Percentiles rank a stretch among this genome's conserved stretches.
Conservation (phyloP, 2,888 invertebrate genomes). For the Aethes cnicana region DNA sequence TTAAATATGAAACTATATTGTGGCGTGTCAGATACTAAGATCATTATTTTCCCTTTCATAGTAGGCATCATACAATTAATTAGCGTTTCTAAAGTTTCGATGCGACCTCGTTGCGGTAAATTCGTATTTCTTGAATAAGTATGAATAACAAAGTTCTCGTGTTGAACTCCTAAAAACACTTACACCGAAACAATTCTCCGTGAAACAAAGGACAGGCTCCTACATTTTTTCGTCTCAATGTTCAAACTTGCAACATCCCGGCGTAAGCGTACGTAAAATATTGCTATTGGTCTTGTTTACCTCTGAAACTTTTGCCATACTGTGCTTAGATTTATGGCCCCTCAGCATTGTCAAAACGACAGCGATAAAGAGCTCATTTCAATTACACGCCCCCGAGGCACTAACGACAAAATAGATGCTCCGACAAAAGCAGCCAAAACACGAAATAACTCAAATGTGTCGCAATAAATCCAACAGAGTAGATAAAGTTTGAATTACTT, state of each 20-base stretch:
- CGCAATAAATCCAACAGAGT: constrained; percentile 32
- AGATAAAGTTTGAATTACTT: constrained; percentile 37
- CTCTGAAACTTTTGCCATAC: constrained; percentile 30
- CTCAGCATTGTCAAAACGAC: constrained; percentile 15
- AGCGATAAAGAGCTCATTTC: constrained; percentile 27
- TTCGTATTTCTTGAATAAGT: too few species aligned
- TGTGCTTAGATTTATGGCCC: constrained; percentile 16
- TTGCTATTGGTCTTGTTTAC: constrained; percentile 29
- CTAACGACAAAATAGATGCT: constrained; percentile 15
- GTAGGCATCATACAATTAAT: too few species aligned
- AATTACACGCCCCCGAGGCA: constrained; percentile 22
- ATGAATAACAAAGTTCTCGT: background rate
- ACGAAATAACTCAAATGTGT: constrained; percentile 34
- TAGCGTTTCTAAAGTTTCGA: too few species aligned
- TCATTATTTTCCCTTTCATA: too few species aligned
- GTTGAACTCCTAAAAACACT: constrained; percentile 9
- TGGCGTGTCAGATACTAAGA: too few species aligned
- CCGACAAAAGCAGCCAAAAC: constrained; percentile 14
- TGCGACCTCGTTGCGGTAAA: too few species aligned
- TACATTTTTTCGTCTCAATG: constrained; percentile 23
- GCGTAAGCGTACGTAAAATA: constrained; percentile 26
- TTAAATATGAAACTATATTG: too few species aligned
- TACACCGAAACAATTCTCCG: constrained; percentile 17
- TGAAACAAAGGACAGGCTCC: constrained; percentile 24
- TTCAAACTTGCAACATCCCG: constrained; percentile 18